Base-by-base conservation (phyloP, 2,888 invertebrate species). In the Acronicta aceris region DNA sequence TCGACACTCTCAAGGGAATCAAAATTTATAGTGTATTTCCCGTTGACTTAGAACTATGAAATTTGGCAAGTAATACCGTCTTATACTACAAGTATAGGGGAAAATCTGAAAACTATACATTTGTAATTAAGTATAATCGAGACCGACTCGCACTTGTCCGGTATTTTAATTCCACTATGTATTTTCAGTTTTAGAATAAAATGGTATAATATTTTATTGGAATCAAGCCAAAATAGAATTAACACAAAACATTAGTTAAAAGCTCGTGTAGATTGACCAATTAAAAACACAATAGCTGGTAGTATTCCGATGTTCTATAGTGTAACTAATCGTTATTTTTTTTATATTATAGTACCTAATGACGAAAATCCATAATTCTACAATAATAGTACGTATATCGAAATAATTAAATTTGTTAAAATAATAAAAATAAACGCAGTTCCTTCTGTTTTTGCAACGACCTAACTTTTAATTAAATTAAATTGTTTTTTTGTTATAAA, bases 391-490 rank as follows among this genome's bases (percentile, higher is more conserved):
- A 30, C 10, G 30, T 33, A 30, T 30, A 7, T 10, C 12, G 12
- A 33, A 33, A 33, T 3, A 33, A 33, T 2, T 10, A 33, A 8
- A 42, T n/a, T 3, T 17, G 40, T 40, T 55, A 42, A 33, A 62
- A 48, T 57, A 40, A 17, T 25, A 33, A 33, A 33, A 55, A 54
- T 61, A 56, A 30, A 42, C 8, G 12, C 41, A 0, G 9, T 15
- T 48, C 36, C n/a, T 46, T n/a, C 12, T 4, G 49, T 53, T 71
- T 61, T 74, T 64, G 40, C 56, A 54, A 36, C 60, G 41, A 30
- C 33, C 21, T 27, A 27, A 27, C 21, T 15, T 54, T 67, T 63
- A 51, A 61, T 56, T 61, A 38, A 9, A 40, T 10, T 62, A 17
- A 51, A 68, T 63, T 33, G 16, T 30, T 55, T 48, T 57, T 33